Percentiles rank a stretch among this genome's conserved stretches.
phyloP scores from a whole-genome alignment of 2,888 invertebrate species.

The Volucella zonaria region DNA sequence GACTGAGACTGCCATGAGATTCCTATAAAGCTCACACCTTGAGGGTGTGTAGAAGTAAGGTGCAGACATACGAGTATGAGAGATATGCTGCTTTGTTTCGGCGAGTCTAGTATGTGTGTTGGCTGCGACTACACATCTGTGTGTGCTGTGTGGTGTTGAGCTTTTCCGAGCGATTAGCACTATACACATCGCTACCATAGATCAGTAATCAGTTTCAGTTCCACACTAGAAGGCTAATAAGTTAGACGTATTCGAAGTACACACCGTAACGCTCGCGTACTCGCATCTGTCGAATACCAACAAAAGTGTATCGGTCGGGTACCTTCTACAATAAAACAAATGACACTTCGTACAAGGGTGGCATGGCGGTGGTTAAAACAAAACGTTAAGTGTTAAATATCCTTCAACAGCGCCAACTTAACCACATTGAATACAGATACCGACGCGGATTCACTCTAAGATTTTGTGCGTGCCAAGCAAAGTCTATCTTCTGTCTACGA shows the following conservation, averaged over 20 bases:
- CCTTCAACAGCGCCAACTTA: slow-evolving; percentile 40
- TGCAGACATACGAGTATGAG: not conserved
- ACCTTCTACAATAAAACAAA: not conserved
- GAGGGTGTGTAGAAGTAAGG: slow-evolving; percentile 36
- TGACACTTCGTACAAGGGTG: slow-evolving; percentile 48
- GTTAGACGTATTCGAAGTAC: slow-evolving; percentile 45
- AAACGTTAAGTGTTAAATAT: slow-evolving; percentile 16
- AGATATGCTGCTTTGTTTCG: slow-evolving; percentile 28
- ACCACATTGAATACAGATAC: slow-evolving; percentile 34
- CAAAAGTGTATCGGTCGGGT: slow-evolving; percentile 1
- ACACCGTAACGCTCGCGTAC: slow-evolving; percentile 1
- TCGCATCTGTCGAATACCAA: slow-evolving; percentile 12
- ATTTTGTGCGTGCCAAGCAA: slow-evolving; percentile 33
- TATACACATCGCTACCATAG: slow-evolving; percentile 49
- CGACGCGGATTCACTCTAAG: slow-evolving; percentile 14
- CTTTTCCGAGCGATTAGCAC: slow-evolving; percentile 59
- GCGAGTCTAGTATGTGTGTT: slow-evolving; percentile 14
- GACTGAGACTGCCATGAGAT: slow-evolving; percentile 1
- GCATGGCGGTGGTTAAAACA: slow-evolving; percentile 20
- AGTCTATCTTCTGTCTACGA: slow-evolving; percentile 60
- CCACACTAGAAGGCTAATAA: slow-evolving; percentile 58
- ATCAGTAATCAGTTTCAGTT: slow-evolving; percentile 49
- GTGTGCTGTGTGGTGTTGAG: slow-evolving; percentile 41
- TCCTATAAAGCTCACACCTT: slow-evolving; percentile 38
- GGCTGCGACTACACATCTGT: slow-evolving; percentile 35